Percentiles rank a stretch among this genome's conserved stretches.
phyloP scores from a whole-genome alignment of 2,797 vertebrate genomes.

The Zenarchopterus dispar region DNA sequence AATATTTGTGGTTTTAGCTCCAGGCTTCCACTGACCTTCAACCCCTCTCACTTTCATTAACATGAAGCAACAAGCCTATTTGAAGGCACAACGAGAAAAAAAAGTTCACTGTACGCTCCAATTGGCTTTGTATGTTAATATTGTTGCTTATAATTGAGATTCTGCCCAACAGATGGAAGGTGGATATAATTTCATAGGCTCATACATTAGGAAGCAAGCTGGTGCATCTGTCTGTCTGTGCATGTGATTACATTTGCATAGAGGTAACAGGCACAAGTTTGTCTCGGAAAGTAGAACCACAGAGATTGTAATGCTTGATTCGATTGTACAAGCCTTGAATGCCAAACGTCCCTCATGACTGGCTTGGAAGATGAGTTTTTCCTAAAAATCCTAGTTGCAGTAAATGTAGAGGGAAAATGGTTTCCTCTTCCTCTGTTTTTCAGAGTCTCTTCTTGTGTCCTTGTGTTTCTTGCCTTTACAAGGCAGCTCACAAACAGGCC shows the following conservation, averaged over 20 bases:
- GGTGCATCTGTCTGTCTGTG: constrained; percentile 57
- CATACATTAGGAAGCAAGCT: constrained; percentile 57
- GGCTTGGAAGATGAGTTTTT: constrained; percentile 62
- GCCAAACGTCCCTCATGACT: constrained; percentile 65
- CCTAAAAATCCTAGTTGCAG: constrained; percentile 27
- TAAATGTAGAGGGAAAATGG: constrained; percentile 40
- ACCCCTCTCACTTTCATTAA: not conserved
- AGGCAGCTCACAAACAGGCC: constrained; percentile 31
- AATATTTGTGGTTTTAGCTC: not conserved
- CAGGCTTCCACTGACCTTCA: not conserved
- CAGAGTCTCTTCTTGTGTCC: constrained; percentile 23
- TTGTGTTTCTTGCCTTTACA: constrained; percentile 28
- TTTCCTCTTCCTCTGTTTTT: constrained; percentile 34
- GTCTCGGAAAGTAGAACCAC: constrained; percentile 38
- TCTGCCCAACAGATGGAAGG: constrained; percentile 68
- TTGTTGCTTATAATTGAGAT: constrained; percentile 50
- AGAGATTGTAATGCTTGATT: constrained; percentile 53
- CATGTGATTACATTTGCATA: constrained; percentile 68
- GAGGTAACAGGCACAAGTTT: constrained; percentile 44
- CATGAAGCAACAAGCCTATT: not conserved
- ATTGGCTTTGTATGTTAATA: constrained; percentile 46
- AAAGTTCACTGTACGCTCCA: not conserved
- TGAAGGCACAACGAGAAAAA: constrained; percentile 11
- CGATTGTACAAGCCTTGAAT: constrained; percentile 62
- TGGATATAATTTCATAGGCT: constrained; percentile 62